Percentiles rank a stretch among this genome's conserved stretches.
Conservation (phyloP, 2,113 vertebrate genomes). For the Oriolus oriolus region DNA sequence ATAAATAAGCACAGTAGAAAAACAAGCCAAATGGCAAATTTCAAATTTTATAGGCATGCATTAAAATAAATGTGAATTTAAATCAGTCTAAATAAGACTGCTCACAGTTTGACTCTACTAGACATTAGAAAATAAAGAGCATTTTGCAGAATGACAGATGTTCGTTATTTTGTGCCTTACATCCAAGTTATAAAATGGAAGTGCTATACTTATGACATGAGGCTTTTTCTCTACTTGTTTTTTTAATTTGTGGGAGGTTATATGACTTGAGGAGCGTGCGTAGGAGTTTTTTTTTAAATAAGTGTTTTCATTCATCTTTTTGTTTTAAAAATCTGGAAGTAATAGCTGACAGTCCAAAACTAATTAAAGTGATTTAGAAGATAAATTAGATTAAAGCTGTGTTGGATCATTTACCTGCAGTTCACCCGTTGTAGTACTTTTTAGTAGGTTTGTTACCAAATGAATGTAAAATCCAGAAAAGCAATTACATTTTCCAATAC, state of each 20-base stretch:
- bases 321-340: background rate
- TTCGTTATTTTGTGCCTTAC: background rate
- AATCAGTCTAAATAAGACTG: constrained; percentile 3
- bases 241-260: background rate
- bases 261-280: background rate
- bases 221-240: background rate
- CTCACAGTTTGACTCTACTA: background rate
- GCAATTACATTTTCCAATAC: constrained; percentile 11
- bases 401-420: constrained; percentile 13
- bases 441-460: constrained; percentile 13
- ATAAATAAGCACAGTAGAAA: background rate
- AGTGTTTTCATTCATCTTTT: background rate
- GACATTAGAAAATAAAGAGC: background rate
- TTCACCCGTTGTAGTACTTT: background rate
- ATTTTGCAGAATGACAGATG: background rate
- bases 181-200: background rate
- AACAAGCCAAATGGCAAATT: background rate
- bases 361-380: constrained; percentile 16
- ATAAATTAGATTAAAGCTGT: constrained; percentile 6
- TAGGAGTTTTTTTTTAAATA: background rate
- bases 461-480: constrained; percentile 1
- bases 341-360: background rate
- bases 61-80: constrained; percentile 18
- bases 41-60: background rate
- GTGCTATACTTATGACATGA: background rate